Evolutionary conservation across 2,888 invertebrate species (phyloP), one percentile per base, ranked within the genome.

Genomic region (Drosophila nigricruria): DNA sequence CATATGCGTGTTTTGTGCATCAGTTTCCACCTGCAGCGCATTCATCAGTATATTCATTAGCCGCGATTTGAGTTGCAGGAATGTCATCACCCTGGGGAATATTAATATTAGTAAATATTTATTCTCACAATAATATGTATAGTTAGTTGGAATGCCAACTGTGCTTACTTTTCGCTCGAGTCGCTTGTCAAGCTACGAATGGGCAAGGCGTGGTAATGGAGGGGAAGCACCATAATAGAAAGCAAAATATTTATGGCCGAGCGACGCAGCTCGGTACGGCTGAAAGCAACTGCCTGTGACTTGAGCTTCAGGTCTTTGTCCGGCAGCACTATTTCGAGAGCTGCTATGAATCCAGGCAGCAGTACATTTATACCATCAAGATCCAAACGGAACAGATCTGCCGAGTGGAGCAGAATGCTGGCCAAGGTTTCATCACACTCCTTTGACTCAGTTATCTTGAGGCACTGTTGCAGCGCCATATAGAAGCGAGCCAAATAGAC

Each of bases 401-500:
- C 94, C 0, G 97, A 97, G 92, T 98, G 97, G 52, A 96, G 94
- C 65, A 99, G 94, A 90, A 98, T 97, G 72, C 97, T 97, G 38
- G 97, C 96, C 89, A 98, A 93, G n/a, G 96, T 96, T 92, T 97
- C 96, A 18, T 95, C 95, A 81, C 95, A 96, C 91, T 95, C 95
- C 27, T 91, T 95, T n/a, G 94, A 94, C 90, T 95, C 94, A 54
- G 95, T 94, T 79, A 96, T 94, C 82, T 95, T 94, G 25, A 98
- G 94, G 1, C 98, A 98, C 92, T 97, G 97, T 86, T 96, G 96
- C 74, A 99, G 93, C 5, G 98, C 97, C 88, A 98, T 95, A 93
- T 98, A 98, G 93, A 98, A 98, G 54, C 99, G 94, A 12, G 98
- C 97, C 86, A 98, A 94, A 94, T 99, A 99, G 1, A 96, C 97